Conservation (phyloP, 2,888 invertebrate genomes). For the Tenodera sinensis region DNA sequence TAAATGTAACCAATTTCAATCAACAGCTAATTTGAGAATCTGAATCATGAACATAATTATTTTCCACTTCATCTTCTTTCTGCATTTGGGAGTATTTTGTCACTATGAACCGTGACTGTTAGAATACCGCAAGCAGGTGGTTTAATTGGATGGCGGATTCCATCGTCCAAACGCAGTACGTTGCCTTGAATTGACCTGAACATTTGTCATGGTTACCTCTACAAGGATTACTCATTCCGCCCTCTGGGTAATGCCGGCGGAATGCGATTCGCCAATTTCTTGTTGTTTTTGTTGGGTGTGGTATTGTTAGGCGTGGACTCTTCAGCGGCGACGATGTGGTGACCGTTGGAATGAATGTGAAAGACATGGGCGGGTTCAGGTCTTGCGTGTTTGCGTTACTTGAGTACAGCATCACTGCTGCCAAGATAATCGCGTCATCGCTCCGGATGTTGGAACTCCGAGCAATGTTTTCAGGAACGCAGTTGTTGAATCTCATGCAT, state of each 20-base stretch:
- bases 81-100: too few species aligned
- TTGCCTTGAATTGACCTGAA: too few species aligned
- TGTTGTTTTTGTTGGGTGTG: background rate
- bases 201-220: background rate
- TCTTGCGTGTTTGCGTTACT: background rate
- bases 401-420: background rate
- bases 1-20: too few species aligned
- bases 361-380: background rate
- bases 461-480: background rate
- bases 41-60: too few species aligned
- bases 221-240: background rate
- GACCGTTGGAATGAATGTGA: background rate
- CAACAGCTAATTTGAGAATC: too few species aligned
- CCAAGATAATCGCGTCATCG: background rate
- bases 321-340: background rate
- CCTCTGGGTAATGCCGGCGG: too few species aligned
- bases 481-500: background rate
- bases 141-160: too few species aligned
- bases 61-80: too few species aligned
- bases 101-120: too few species aligned
- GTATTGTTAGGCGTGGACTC: background rate
- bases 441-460: background rate
- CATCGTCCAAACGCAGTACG: too few species aligned
- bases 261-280: background rate
- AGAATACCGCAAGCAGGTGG: too few species aligned